Conservation (phyloP, 1,140 invertebrate genomes). For the Linepithema humile region DNA sequence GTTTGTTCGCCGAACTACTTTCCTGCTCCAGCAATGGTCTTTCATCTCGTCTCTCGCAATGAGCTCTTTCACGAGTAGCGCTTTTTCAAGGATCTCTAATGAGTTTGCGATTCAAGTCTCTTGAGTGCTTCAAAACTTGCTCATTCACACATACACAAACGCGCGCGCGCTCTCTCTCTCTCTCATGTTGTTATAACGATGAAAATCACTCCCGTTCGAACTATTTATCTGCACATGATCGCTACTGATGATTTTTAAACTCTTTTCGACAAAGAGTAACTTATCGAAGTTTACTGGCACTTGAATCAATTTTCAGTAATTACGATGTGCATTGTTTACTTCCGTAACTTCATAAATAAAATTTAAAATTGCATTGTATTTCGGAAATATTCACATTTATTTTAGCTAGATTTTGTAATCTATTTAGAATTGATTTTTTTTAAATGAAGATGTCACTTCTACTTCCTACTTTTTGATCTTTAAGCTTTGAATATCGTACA, state of each 20-base stretch:
- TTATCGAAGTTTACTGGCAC: not conserved
- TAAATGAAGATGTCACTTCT: not conserved
- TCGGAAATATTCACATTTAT: not conserved
- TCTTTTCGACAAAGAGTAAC: too few relatives aligned
- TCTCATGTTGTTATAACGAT: too few relatives aligned
- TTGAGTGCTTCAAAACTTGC: constrained; percentile 29
- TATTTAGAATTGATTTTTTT: not conserved
- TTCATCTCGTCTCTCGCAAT: constrained; percentile 54
- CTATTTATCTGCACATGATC: not conserved
- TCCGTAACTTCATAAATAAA: not conserved
- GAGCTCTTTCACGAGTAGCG: constrained; percentile 44
- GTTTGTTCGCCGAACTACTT: constrained; percentile 61
- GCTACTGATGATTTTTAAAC: not conserved
- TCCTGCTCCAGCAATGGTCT: not conserved
- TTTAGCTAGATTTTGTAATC: not conserved
- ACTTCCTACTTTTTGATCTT: not conserved
- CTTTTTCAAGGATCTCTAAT: constrained; percentile 53
- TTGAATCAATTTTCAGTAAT: not conserved
- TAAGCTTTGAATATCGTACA: not conserved
- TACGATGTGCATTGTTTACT: not conserved
- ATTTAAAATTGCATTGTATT: not conserved
- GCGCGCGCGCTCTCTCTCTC: not conserved
- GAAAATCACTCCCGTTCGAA: too few relatives aligned
- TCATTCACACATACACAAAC: not conserved
- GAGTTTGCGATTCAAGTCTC: constrained; percentile 61